These are phyloP conservation scores for Cephalotes varians DNA, from an alignment of 2,888 invertebrate species.

Conservation along the genomic window DNA sequence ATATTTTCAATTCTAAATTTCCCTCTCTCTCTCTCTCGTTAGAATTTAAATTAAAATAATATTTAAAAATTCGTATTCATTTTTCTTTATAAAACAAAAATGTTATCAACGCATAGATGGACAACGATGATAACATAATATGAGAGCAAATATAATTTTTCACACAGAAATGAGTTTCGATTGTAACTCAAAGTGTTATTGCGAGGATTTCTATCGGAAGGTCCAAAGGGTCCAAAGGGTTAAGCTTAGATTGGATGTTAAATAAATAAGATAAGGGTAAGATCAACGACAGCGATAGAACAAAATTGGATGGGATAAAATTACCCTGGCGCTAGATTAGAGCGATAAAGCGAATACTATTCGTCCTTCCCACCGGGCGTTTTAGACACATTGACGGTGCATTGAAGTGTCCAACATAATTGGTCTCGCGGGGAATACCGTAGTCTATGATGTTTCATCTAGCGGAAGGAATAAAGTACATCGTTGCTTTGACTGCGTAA, in stretches of 20 bases:
- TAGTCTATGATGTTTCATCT: constrained; percentile 7
- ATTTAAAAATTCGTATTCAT: neutral
- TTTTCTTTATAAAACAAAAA: neutral
- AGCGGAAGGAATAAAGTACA: neutral
- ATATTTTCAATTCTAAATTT: neutral
- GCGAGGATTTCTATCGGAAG: neutral
- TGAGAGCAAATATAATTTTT: neutral
- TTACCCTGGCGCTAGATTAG: constrained; percentile 38
- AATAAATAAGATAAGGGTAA: constrained; percentile 22
- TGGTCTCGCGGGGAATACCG: constrained; percentile 13
- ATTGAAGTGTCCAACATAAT: constrained; percentile 38
- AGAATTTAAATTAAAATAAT: neutral
- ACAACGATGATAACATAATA: neutral
- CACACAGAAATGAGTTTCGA: neutral
- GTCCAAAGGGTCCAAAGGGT: neutral
- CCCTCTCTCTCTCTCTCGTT: no score
- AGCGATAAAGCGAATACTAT: constrained; percentile 35
- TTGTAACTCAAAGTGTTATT: neutral
- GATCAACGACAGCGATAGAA: constrained; percentile 29
- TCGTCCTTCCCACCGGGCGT: constrained; percentile 40
- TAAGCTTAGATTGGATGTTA: constrained; percentile 24
- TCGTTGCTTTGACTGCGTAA: neutral
- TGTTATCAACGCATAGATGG: neutral
- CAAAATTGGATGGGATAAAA: constrained; percentile 37
- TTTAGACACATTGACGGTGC: constrained; percentile 38